phyloP scores from a whole-genome alignment of 2,113 vertebrate genomes.

The Ptilorrhoa leucosticta region DNA sequence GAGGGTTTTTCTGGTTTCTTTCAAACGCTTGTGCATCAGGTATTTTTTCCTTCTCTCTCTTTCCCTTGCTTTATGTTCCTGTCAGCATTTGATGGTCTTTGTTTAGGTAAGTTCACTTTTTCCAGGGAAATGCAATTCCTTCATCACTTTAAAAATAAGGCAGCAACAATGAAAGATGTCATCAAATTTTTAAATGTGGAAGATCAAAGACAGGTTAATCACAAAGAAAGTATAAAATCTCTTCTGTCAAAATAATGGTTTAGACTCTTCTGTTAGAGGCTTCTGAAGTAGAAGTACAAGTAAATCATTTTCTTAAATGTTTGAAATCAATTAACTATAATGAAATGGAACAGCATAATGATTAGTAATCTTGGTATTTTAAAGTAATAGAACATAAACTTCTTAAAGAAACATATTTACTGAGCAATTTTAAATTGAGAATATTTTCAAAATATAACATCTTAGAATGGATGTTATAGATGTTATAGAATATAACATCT shows the following conservation, averaged over 20 bases:
- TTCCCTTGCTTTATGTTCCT: background rate
- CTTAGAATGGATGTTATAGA: too few species aligned
- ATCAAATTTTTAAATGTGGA: constrained; percentile 27
- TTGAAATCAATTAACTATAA: constrained; percentile 58
- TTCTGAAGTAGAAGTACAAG: background rate
- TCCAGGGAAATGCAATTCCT: background rate
- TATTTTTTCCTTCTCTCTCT: background rate
- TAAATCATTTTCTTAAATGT: constrained; percentile 31
- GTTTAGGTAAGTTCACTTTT: background rate
- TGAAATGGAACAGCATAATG: constrained; percentile 50
- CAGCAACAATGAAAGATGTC: background rate
- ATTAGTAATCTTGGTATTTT: constrained; percentile 35
- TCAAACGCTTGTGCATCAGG: background rate
- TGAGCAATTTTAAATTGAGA: background rate
- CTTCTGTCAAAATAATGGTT: constrained; percentile 10
- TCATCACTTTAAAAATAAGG: background rate
- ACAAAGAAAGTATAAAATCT: constrained; percentile 12
- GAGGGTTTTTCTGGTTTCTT: background rate
- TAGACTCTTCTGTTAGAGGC: background rate
- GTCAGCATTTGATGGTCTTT: background rate
- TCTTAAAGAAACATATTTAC: constrained; percentile 22
- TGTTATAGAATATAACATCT: background rate
- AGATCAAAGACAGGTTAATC: background rate
- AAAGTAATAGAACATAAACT: constrained; percentile 35
- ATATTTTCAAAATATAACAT: background rate